phyloP scores from a whole-genome alignment of 1,140 invertebrate genomes.

The Eurosta solidaginis region DNA sequence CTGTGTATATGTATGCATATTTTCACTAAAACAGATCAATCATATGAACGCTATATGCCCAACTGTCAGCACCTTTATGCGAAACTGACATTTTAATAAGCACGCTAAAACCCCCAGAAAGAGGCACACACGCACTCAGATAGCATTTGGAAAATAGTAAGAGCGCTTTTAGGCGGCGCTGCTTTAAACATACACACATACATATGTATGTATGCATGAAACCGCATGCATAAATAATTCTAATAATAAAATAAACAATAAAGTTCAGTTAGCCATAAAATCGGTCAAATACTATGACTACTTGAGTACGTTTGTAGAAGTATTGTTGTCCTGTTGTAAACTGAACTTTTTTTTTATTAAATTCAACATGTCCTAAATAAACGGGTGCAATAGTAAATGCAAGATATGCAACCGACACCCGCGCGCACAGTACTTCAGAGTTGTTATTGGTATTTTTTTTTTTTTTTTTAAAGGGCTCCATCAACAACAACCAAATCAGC shows the following conservation, averaged over 20 bases:
- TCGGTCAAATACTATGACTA: not conserved
- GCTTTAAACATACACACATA: not conserved
- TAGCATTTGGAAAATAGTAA: not conserved
- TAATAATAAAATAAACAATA: not conserved
- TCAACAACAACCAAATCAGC: slow-evolving; percentile 21
- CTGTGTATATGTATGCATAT: not conserved
- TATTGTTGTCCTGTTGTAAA: not conserved
- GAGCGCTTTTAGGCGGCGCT: not conserved
- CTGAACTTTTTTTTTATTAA: not conserved
- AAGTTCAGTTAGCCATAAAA: not conserved
- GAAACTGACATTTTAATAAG: slow-evolving; percentile 28
- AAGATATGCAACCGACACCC: not conserved
- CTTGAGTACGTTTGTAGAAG: not conserved
- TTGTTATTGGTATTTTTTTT: not conserved
- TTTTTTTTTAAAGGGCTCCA: not conserved
- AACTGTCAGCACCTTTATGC: slow-evolving; percentile 28
- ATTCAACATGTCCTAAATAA: slow-evolving; percentile 22
- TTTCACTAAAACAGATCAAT: slow-evolving; percentile 11
- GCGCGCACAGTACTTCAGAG: not conserved
- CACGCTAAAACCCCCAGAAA: not conserved
- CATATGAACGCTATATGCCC: not conserved
- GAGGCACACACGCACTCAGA: not conserved
- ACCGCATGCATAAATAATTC: too few relatives aligned
- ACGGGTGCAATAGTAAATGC: not conserved
- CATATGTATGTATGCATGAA: not conserved